Evolutionary conservation across 2,888 invertebrate species (phyloP), one percentile per base, ranked within the genome.

Genomic region (Lamellibrachia columna): DNA sequence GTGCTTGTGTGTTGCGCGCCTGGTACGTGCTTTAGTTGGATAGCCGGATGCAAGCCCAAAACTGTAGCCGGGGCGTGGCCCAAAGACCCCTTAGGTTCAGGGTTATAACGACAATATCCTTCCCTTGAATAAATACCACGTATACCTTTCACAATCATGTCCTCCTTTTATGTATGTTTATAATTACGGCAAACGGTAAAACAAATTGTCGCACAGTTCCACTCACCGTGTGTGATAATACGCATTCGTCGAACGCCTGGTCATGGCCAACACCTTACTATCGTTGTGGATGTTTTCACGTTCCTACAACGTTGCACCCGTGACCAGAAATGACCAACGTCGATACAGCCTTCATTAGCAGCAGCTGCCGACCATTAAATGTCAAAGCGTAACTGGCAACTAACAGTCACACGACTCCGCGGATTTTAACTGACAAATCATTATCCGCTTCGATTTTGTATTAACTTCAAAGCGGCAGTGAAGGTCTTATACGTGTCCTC

Each of bases 381-480:
- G 22, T 75, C 75, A 75, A 75, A 75, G 75, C 22, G 75, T n/a
- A 75, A 75, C n/a, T 15, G 15, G 75, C 75, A 75, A 75, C n/a
- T 75, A 15, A 75, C n/a, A 75, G 75, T 75, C 75, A 75, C 75
- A 75, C 75, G 75, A 75, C 15, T 22, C 75, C 75, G 2, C 22
- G 75, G 75, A 75, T 75, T 75, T 75, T 6, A 75, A 75, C 75
- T 75, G 75, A 75, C 75, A 75, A 75, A 75, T 75, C 75, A 75
- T 75, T 75, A 75, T 75, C 75, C 75, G 75, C 75, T 75, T 75
- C 75, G 75, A 75, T 75, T 75, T 75, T n/a, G 15, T 22, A 75
- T 75, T 75, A 75, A 75, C 75, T 15, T 3, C 75, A n/a, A 6
- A 75, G 15, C 15, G 75, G n/a, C 75, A 75, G 22, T 75, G 75